Base-by-base conservation (phyloP, 2,888 invertebrate species). In the Tetropium fuscum region DNA sequence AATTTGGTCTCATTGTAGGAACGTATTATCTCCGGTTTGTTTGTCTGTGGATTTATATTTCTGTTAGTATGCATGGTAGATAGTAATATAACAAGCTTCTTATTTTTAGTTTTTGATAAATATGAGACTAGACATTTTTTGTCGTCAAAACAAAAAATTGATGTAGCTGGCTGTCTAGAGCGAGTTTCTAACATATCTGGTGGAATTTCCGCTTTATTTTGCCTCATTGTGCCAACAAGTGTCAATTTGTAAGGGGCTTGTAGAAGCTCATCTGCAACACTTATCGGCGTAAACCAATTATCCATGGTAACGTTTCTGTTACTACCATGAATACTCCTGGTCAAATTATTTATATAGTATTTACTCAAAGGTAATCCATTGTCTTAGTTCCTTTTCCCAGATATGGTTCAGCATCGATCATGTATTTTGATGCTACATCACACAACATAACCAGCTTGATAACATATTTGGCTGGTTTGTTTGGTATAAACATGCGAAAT, bases 181-280 rank as follows among this genome's bases (percentile, higher is more conserved):
- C 22, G 22, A 22, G 22, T 22, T 22, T 22, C 22, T 34, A 60
- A 49, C 41, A 76, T 18, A 70, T 73, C 62, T 66, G 71, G 13
- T 60, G 74, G 62, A 15, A 80, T 80, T 57, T 79, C 74, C 36
- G 66, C 53, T 65, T 78, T 76, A 64, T 76, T 77, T 51, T 70
- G 65, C 49, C 76, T 44, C 45, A 77, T 27, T 36, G 78, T 78
- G 13, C 75, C 75, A 20, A 75, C 64, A 13, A 77, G 45, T 6
- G 74, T 76, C 40, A 77, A 53, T 59, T 73, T 76, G 54, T 77
- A 77, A 20, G 74, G 77, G 41, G 69, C 60, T 58, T 69, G 51
- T 32, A 74, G 63, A 41, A 78, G 47, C 10, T 62, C 51, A 57
- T 74, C 70, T 4, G 72, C 75, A n/a, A 77, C 51, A 13, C 70